Evolutionary conservation across 2,888 invertebrate species (phyloP), one percentile per base, ranked within the genome.

Genomic region (Phytoseiulus persimilis): DNA sequence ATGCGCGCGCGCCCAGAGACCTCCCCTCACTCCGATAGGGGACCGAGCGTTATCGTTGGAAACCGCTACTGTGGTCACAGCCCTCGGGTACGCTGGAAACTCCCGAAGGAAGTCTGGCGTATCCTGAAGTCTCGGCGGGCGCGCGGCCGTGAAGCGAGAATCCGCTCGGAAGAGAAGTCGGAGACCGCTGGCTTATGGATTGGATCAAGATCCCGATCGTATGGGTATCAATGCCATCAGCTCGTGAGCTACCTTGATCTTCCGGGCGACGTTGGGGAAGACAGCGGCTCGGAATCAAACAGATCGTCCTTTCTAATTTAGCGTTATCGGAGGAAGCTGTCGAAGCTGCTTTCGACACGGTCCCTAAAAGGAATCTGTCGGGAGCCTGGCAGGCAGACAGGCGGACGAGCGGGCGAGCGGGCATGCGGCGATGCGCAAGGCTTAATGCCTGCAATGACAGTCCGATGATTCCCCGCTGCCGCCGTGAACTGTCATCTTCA

Each of bases 231-330:
- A 83, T 31, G 39, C 45, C 89, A 90, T 46, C 39, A 83, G 83
- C 83, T 39, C 18, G 31, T 31, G 31, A 83, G 33, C 83, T 83
- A 83, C 83, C 83, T 83, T 90, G 65, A 65, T 65, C 65, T 65
- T 18, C 18, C 65, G 65, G 2, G 5, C 11, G 2, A 65, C 65
- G 65, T 65, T 65, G 5, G 9, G 28, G 28, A 65, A 23, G 65
- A 6, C 65, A 65, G 65, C 65, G 2, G 65, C 65, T 23, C 23
- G 18, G 18, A 65, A 65, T 65, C 65, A 65, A 23, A 14, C 65
- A 65, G 65, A 65, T 65, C 65, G 65, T 28, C 28, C 65, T 65
- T 65, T 28, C 65, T 28, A 65, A 65, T 65, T 65, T 65, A 23
- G 28, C 28, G 14, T 28, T 65, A 65, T 65, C 65, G 65, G 18